Base-by-base conservation (phyloP, 2,888 invertebrate genomes). In the Drosophila longiperda region DNA sequence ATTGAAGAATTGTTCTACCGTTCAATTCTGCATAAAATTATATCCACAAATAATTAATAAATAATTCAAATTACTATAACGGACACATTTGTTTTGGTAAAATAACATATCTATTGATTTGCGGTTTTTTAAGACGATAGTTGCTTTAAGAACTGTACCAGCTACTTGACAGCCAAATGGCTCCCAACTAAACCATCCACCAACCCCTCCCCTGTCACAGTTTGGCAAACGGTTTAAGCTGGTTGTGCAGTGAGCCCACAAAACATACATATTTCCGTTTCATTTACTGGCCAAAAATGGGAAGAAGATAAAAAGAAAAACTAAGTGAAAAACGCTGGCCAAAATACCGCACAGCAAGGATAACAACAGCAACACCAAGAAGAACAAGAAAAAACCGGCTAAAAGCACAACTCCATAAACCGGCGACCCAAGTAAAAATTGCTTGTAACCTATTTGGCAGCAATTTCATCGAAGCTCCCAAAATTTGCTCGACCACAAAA, bases 401-500 rank as follows among this genome's bases (percentile, higher is more conserved):
- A 71, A 58, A 75, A 66, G 71, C 71, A 68, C 74, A 75, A 75
- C 85, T 87, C 82, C 85, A 89, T 87, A 85, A 89, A 89, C 73
- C 84, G 85, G 84, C 72, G 76, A 75, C 89, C 85, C 82, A 75
- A 73, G 87, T 84, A 82, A 82, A 89, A 87, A 85, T 89, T 76
- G 86, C 86, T 86, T 86, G 87, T 87, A 87, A 90, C 90, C 87
- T 86, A 90, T 87, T 87, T 87, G 87, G 87, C 87, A 87, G 87
- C 87, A 88, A 90, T 89, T 86, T 85, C 87, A 90, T 87, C 89
- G 89, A 86, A 86, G 84, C 72, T 83, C 82, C 83, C 90, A 78
- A 88, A 88, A 86, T 90, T 82, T 90, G 85, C 80, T 87, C 82
- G 88, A 86, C 85, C 85, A 86, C 85, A 86, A 86, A 86, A 89